A percentile compares a stretch with the other conserved stretches of the same genome.
phyloP scores from a whole-genome alignment of 1,140 invertebrate genomes.

The Diprion similis region DNA sequence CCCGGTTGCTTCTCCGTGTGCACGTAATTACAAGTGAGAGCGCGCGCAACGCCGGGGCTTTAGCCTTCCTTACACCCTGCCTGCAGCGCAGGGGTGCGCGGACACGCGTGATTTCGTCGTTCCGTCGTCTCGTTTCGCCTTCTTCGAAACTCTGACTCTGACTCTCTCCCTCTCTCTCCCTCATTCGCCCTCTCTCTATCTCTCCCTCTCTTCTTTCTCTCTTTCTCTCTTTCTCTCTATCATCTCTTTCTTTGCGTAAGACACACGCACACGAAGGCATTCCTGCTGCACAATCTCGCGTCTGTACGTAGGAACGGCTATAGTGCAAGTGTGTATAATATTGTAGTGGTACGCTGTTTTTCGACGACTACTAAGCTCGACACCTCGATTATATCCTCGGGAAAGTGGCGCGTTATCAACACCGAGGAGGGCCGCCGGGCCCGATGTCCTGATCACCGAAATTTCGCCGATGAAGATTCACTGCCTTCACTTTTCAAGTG shows the following conservation, averaged over 20 bases:
- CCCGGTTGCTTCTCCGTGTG: no score
- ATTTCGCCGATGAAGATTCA: slow-evolving; percentile 55
- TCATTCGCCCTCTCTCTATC: background rate
- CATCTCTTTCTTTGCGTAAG: background rate
- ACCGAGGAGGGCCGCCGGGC: slow-evolving; percentile 35
- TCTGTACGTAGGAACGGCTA: no score
- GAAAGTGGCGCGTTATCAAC: no score
- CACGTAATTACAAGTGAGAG: background rate
- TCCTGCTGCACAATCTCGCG: no score
- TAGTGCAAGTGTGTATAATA: no score
- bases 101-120: slow-evolving; percentile 8
- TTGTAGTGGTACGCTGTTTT: no score
- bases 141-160: background rate
- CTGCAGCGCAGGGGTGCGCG: slow-evolving; percentile 4
- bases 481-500: slow-evolving; percentile 58
- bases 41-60: background rate
- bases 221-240: background rate
- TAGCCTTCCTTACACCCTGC: background rate
- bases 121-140: background rate
- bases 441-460: slow-evolving; percentile 51
- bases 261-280: no score
- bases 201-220: background rate
- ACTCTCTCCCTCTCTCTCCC: slow-evolving; percentile 22
- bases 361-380: no score
- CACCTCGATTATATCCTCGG: no score